Base-by-base conservation (phyloP, 2,888 invertebrate species). In the Elgonia sp. region DNA sequence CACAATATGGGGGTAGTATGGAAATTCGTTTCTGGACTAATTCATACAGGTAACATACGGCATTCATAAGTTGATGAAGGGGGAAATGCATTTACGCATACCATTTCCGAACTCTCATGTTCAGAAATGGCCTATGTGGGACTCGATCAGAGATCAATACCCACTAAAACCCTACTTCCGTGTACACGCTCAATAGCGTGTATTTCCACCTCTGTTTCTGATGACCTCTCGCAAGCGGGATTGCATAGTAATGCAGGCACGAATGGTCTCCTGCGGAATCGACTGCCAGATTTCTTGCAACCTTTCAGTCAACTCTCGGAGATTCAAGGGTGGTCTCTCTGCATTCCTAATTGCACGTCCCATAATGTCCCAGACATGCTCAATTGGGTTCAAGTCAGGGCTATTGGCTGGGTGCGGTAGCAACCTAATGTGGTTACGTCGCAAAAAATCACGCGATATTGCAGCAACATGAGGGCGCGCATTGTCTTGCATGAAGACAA, bases 401-500 rank as follows among this genome's bases (percentile, higher is more conserved):
- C 84, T 84, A 40, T 76, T 86, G 0, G 86, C 37, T 18, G 84
- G 89, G 46, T 89, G 85, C 4, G 53, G 53, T 10, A 89, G 62
- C 10, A 84, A 14, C 0, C 69, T 75, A 2, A 86, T 76, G 57
- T 76, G 39, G 53, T 87, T 21, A 7, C 67, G 12, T 18, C 65
- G 16, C 2, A 87, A 55, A 75, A 84, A 89, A 8, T 69, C 20
- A 37, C 89, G 67, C 9, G 87, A 86, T 0, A 72, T 18, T 12
- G 18, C 60, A 20, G 86, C 89, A 20, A 63, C 63, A 29, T 87
- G 89, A 57, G 86, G 79, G 8, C 50, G 21, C 60, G 84, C 89
- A 63, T 89, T 89, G 63, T 89, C 89, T 37, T 87, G 89, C 89
- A 89, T 87, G 1, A 87, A 65, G 55, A 87, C 81, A 55, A 89